Percentiles rank a stretch among this genome's conserved stretches.
Evolutionary conservation across 1,140 invertebrate species (phyloP).

Genomic region (Heliconius hewitsoni): DNA sequence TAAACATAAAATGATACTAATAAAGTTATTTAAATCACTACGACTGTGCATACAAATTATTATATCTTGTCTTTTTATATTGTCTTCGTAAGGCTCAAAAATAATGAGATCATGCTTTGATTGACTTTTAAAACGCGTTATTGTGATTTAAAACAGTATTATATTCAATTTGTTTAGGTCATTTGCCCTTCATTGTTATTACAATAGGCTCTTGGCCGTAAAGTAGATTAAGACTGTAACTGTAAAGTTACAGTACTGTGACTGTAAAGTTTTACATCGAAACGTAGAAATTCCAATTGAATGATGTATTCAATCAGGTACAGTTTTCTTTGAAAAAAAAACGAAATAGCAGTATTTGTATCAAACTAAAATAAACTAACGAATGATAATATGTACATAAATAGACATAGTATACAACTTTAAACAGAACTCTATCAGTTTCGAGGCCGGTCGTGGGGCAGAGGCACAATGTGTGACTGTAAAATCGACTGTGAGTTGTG

Average conservation of each 20-base stretch:
- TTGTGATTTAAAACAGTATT: slow-evolving; percentile 38
- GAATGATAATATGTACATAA: too few relatives aligned
- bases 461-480: too few relatives aligned
- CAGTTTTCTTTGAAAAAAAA: not conserved
- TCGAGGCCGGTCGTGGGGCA: too few relatives aligned
- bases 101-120: slow-evolving; percentile 26
- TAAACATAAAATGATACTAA: not conserved
- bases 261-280: not conserved
- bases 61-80: slow-evolving; percentile 3
- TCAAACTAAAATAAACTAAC: not conserved
- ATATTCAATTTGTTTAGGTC: slow-evolving; percentile 33
- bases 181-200: slow-evolving; percentile 35
- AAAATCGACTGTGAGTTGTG: too few relatives aligned
- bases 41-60: not conserved
- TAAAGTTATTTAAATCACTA: not conserved
- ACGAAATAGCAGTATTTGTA: not conserved
- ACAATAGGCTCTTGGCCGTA: slow-evolving; percentile 23
- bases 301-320: slow-evolving; percentile 21
- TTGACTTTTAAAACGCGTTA: slow-evolving; percentile 40
- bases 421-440: too few relatives aligned
- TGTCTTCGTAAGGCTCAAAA: not conserved
- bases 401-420: too few relatives aligned
- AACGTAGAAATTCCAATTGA: not conserved
- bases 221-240: slow-evolving; percentile 26
- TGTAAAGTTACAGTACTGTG: too few relatives aligned